These are phyloP conservation scores for Himalopsyche anomala DNA, from an alignment of 2,888 invertebrate species.

Conservation along the genomic window DNA sequence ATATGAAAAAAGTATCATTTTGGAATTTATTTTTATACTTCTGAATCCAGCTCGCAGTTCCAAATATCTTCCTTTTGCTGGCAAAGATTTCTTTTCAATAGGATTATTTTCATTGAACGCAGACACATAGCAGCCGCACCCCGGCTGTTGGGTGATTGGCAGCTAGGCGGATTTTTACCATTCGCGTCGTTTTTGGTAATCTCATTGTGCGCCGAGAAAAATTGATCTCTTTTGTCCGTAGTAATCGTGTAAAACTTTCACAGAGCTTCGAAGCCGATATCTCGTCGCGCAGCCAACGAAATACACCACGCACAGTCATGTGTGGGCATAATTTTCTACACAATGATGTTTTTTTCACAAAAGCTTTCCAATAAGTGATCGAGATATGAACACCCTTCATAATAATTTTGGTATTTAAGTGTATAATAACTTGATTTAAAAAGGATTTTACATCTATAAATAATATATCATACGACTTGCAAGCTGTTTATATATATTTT, in stretches of 20 bases:
- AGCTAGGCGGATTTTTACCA: conserved; percentile 53
- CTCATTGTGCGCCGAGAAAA: conserved; percentile 45
- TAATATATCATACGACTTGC: too few species aligned
- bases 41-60: conserved; percentile 22
- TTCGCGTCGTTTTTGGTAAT: conserved; percentile 38
- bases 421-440: too few species aligned
- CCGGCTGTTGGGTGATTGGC: conserved; percentile 49
- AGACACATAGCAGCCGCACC: conserved; percentile 48
- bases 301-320: background rate
- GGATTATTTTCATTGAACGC: conserved; percentile 55
- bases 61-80: conserved; percentile 44
- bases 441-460: too few species aligned
- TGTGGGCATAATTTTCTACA: conserved; percentile 22
- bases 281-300: conserved; percentile 19
- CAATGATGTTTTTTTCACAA: background rate
- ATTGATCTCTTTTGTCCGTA: conserved; percentile 41
- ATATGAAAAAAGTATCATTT: too few species aligned
- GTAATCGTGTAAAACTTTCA: conserved; percentile 44
- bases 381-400: too few species aligned
- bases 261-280: conserved; percentile 26
- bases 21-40: background rate
- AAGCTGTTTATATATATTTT: too few species aligned
- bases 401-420: too few species aligned
- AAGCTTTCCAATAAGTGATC: background rate
- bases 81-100: conserved; percentile 53